Evolutionary conservation across 2,888 invertebrate genomes (phyloP).

Genomic region (Sicus ferrugineus): DNA sequence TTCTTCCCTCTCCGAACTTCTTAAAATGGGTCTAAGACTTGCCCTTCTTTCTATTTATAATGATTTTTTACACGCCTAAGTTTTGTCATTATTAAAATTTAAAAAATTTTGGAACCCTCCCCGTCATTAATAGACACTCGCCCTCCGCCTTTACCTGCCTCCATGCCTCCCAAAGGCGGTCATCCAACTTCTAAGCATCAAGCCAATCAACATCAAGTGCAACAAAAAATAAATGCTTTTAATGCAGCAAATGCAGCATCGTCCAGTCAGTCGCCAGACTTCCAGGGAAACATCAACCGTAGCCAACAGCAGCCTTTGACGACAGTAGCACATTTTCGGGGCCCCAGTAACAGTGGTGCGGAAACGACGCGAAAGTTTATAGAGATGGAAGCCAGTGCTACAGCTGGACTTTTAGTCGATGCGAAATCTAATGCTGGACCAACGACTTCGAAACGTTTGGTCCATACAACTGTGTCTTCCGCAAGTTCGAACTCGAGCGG

Average conservation of each 20-base stretch:
- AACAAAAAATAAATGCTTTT: constrained; percentile 58
- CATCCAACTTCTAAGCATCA: constrained; percentile 38
- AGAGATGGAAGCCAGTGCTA: constrained; percentile 52
- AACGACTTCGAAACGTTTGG: constrained; percentile 39
- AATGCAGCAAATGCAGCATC: constrained; percentile 55
- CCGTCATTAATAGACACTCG: not conserved
- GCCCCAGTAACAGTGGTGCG: constrained; percentile 45
- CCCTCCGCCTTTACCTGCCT: constrained; percentile 64
- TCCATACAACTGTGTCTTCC: constrained; percentile 39
- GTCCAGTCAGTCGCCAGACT: constrained; percentile 28
- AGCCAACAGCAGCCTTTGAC: constrained; percentile 44
- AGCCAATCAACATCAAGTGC: constrained; percentile 51
- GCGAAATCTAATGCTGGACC: not conserved
- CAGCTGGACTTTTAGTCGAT: not conserved
- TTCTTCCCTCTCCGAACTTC: too few species aligned
- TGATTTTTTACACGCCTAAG: not conserved
- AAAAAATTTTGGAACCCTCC: constrained; percentile 10
- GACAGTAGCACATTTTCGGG: constrained; percentile 44
- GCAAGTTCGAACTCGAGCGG: constrained; percentile 49
- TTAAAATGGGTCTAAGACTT: too few species aligned
- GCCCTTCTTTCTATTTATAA: not conserved
- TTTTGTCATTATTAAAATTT: not conserved
- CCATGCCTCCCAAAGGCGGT: constrained; percentile 62
- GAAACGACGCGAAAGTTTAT: constrained; percentile 54
- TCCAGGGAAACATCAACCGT: constrained; percentile 43